Conservation (phyloP, 2,888 invertebrate species). For the Elmis aenea region DNA sequence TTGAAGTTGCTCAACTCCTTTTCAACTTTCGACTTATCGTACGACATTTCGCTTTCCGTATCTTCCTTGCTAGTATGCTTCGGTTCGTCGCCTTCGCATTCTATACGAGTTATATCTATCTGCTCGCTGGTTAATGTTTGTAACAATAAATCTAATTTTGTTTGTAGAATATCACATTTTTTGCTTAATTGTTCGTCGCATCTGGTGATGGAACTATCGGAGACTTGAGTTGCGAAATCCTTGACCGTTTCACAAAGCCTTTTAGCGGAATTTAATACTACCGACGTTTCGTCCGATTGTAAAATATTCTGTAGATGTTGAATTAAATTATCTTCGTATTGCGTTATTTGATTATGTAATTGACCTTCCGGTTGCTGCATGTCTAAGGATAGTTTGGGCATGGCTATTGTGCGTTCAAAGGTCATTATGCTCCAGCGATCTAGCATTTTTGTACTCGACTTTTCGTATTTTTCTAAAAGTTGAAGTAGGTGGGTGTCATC, state of each 20-base stretch:
- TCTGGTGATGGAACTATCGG: slow-evolving; percentile 53
- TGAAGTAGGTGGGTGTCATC: slow-evolving; percentile 91
- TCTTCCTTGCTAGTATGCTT: slow-evolving; percentile 37
- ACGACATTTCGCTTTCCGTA: slow-evolving; percentile 44
- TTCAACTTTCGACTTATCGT: slow-evolving; percentile 39
- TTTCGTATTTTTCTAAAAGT: slow-evolving; percentile 88
- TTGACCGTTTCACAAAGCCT: slow-evolving; percentile 73
- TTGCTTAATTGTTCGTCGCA: slow-evolving; percentile 58
- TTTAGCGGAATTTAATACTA: slow-evolving; percentile 63
- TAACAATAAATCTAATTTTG: slow-evolving; percentile 70
- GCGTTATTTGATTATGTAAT: slow-evolving; percentile 56
- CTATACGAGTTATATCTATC: slow-evolving; percentile 35
- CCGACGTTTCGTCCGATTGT: slow-evolving; percentile 71
- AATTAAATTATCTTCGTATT: slow-evolving; percentile 73
- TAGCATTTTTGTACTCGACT: slow-evolving; percentile 95
- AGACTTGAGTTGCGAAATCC: slow-evolving; percentile 63
- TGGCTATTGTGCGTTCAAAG: slow-evolving; percentile 70
- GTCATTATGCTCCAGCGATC: slow-evolving; percentile 98
- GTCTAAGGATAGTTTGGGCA: slow-evolving; percentile 50
- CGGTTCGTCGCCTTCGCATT: slow-evolving; percentile 27
- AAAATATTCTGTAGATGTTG: slow-evolving; percentile 81
- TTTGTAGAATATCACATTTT: slow-evolving; percentile 69
- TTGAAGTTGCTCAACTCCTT: slow-evolving; percentile 47
- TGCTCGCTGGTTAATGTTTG: slow-evolving; percentile 69
- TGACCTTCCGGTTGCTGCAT: slow-evolving; percentile 42